Evolutionary conservation across 1,140 invertebrate species (phyloP), one percentile per base, ranked within the genome.

Genomic region (Leguminivora glycinivorella): DNA sequence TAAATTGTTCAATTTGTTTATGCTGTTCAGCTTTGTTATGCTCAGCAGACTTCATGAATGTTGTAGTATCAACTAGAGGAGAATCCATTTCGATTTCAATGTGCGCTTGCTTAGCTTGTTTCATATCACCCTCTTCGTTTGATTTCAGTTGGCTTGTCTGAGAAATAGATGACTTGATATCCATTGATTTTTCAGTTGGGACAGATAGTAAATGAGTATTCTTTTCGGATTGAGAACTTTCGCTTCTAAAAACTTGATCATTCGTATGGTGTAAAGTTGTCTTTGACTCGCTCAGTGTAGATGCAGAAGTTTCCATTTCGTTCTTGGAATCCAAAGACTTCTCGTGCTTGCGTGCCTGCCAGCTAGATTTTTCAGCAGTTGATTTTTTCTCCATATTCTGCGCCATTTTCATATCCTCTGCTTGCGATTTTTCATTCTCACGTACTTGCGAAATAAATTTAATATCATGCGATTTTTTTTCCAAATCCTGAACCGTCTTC

Each of bases 21-120:
- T 63, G 58, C 12, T 63, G n/a, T 40, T 68, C 34, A 12, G 19
- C 40, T 68, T 68, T 19, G 22, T 22, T 43, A 9, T 34, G 58
- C 19, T 63, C 58, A 29, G 58, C 58, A 29, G 58, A 63, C 14
- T 63, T 63, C 58, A 63, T 63, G 25, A 63, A 63, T 1, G 14
- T 63, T 6, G 58, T 17, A n/a, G 58, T 63, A 29, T 63, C 58
- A 29, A 63, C 26, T 9, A 29, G 3, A 63, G 58, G 58, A n/a
- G 25, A n/a, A 63, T 17, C 26, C 58, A 29, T 63, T 31, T 31
- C 25, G 6, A 29, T 26, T 29, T 63, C 26, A n/a, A 63, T 17
- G 25, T 31, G 14, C 26, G 58, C 58, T 63, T 29, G 58, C 58
- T 63, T 29, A 31, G 58, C n/a, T 29, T 63, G 24, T 63, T 63